Evolutionary conservation across 1,140 invertebrate genomes (phyloP).

Genomic region (Drosophila nigrodunni): DNA sequence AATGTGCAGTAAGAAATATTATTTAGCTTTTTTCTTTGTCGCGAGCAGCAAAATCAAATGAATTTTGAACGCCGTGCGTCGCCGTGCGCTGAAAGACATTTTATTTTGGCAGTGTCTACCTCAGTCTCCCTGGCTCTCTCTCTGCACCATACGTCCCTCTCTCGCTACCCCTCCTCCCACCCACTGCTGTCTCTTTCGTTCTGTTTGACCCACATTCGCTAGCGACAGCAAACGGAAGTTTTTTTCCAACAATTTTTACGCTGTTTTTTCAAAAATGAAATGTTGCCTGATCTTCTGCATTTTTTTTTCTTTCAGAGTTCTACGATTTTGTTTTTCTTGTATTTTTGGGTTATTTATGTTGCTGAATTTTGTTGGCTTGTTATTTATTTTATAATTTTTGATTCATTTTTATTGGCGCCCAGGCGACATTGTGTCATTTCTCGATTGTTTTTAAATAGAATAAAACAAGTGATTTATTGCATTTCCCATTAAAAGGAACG

Average conservation of each 20-base stretch:
- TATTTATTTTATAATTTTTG: constrained; percentile 83
- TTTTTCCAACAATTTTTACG: constrained; percentile 48
- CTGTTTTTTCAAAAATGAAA: constrained; percentile 38
- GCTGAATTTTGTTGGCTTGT: constrained; percentile 44
- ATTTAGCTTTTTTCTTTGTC: constrained; percentile 25
- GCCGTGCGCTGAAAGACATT: constrained; percentile 56
- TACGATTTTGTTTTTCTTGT: constrained; percentile 11
- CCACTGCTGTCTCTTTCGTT: constrained; percentile 12
- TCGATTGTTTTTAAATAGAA: constrained; percentile 66
- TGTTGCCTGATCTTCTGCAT: constrained; percentile 32
- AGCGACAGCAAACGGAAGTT: constrained; percentile 66
- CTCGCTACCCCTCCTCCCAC: constrained; percentile 28
- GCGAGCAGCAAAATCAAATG: constrained; percentile 17
- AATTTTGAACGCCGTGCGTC: constrained; percentile 19
- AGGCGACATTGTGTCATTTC: constrained; percentile 74
- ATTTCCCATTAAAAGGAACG: constrained; percentile 42
- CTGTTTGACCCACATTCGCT: constrained; percentile 45
- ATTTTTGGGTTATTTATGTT: constrained; percentile 59
- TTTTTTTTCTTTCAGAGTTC: background rate
- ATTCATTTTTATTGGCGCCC: constrained; percentile 77
- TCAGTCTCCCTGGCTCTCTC: background rate
- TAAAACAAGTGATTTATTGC: constrained; percentile 65
- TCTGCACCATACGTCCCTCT: background rate
- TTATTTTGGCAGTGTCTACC: constrained; percentile 73
- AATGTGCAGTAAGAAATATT: constrained; percentile 3